Evolutionary conservation across 2,113 vertebrate genomes (phyloP), one percentile per base, ranked within the genome.

Genomic region (Mystacornis crossleyi): DNA sequence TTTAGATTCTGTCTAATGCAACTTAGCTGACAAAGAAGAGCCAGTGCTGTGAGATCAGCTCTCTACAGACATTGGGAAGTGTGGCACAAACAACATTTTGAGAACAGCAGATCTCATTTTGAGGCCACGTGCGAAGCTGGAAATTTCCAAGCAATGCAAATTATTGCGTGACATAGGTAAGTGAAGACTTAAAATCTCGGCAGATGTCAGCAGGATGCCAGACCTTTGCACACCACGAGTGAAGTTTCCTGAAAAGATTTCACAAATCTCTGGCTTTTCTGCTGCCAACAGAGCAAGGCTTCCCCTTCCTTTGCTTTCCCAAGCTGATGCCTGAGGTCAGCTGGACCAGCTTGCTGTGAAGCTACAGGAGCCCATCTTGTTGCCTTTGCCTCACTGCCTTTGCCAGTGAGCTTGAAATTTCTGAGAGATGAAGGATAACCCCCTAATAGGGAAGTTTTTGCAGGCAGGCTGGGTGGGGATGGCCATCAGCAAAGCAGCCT

Each of bases 1-100:
- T 96, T 91, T 94, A 95, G 86, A 70, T 97, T 75, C 23, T 83
- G 31, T 84, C 80, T 96, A 91, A 91, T 84, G 82, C 70, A 95
- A 88, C 51, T 89, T 94, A 78, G 33, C 78, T 74, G 87, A 80
- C 50, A 73, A 86, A 85, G 91, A 89, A 69, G 89, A 90, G 69
- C 28, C 81, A 71, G 53, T 88, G 79, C 36, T 5, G 2, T 28
- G 40, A 82, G 60, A 93, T 48, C 79, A 81, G 53, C 79, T 81
- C 48, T 87, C 48, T 69, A 9, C 65, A 81, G 89, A 72, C 51
- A 43, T 6, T 57, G 73, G 50, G 69, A 84, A 72, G 36, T 20
- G 53, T 81, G 75, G 29, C 0, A 0, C 67, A 66, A 79, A 43
- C 65, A 74, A 9, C 36, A 4, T 45, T 84, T 54, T 89, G 34